Evolutionary conservation across 2,113 vertebrate genomes (phyloP).

Genomic region (Henicopernis longicauda): DNA sequence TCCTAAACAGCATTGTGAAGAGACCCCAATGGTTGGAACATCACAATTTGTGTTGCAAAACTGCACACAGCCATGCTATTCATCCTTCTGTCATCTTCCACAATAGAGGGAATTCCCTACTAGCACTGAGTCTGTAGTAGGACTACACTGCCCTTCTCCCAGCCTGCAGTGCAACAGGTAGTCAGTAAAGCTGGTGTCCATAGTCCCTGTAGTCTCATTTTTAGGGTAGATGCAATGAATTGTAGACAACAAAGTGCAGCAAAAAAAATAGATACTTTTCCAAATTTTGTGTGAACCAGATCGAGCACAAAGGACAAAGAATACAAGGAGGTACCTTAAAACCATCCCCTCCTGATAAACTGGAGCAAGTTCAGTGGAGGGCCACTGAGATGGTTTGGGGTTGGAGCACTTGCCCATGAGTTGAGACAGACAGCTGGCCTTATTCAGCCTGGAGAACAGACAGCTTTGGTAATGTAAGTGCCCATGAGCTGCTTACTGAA

Average conservation of each 20-base stretch:
- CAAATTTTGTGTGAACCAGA: background rate
- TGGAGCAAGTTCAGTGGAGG: background rate
- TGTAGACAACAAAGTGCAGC: background rate
- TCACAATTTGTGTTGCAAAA: background rate
- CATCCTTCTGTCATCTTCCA: background rate
- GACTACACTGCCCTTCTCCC: background rate
- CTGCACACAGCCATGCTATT: background rate
- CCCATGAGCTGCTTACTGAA: background rate
- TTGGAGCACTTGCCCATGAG: background rate
- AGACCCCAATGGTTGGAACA: background rate
- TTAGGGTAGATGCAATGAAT: background rate
- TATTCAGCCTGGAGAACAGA: background rate
- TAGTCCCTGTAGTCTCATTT: background rate
- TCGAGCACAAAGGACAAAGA: background rate
- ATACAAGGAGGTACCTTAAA: background rate
- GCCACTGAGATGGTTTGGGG: no score
- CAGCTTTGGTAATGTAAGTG: background rate
- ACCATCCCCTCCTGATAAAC: background rate
- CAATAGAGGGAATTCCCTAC: background rate
- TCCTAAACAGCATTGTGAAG: background rate
- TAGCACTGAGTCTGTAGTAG: background rate
- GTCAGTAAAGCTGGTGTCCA: background rate
- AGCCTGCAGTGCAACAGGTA: background rate
- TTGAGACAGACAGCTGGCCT: background rate
- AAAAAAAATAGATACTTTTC: no score